Evolutionary conservation across 2,888 invertebrate species (phyloP).

Genomic region (Zaprionus obscuricornis): DNA sequence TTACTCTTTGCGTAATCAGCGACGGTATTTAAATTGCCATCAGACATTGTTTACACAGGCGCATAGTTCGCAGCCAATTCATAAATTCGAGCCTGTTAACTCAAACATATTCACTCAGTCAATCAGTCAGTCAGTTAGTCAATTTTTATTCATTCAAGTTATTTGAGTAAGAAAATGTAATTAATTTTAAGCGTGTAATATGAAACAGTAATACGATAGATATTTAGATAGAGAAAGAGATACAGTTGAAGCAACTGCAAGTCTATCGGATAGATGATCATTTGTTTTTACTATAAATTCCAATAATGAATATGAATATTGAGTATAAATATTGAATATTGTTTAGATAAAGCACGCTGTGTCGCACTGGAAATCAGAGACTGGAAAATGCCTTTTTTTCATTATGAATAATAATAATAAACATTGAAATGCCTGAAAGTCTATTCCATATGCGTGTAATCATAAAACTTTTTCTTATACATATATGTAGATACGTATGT

Average conservation of each 20-base stretch:
- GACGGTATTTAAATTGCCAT: slow-evolving; percentile 57
- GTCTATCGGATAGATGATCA: slow-evolving; percentile 17
- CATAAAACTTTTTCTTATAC: no score
- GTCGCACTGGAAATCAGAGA: no score
- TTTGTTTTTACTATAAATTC: slow-evolving; percentile 27
- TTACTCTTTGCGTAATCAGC: slow-evolving; percentile 67
- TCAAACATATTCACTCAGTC: slow-evolving; percentile 35
- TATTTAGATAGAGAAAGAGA: slow-evolving; percentile 27
- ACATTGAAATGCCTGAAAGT: no score
- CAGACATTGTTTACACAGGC: slow-evolving; percentile 62
- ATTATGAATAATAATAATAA: no score
- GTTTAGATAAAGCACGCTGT: no score
- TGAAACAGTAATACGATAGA: slow-evolving; percentile 65
- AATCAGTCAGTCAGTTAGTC: slow-evolving; percentile 44
- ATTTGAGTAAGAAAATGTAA: slow-evolving; percentile 76
- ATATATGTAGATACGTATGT: neutral
- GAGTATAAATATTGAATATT: no score
- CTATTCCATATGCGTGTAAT: no score
- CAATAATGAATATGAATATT: neutral
- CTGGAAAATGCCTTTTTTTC: no score
- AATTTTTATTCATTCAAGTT: slow-evolving; percentile 30
- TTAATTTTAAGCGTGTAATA: slow-evolving; percentile 74
- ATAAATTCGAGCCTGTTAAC: slow-evolving; percentile 44
- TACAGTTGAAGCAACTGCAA: neutral
- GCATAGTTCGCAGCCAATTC: slow-evolving; percentile 60